Evolutionary conservation across 2,888 invertebrate genomes (phyloP), one percentile per base, ranked within the genome.

Genomic region (Gisinianus flammeolus): DNA sequence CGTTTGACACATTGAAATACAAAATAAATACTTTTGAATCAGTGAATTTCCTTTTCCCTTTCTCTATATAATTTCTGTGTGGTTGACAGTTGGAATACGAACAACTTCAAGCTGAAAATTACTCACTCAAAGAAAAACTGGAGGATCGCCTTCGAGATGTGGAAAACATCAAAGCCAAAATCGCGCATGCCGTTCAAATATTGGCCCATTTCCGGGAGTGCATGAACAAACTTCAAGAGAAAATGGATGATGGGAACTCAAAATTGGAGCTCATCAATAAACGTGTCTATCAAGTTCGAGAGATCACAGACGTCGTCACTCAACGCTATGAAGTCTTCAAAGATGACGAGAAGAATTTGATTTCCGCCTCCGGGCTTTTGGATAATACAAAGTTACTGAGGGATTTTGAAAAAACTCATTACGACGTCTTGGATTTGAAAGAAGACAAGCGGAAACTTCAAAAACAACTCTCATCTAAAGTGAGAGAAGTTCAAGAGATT

Each of bases 101-200:
- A 67, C 81, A 81, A 73, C 69, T 81, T 3, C 74, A 73, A 62
- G 72, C 80, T 0, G 81, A 81, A 26, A 81, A 81, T 76, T 64
- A 72, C n/a, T 33, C 78, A 16, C 24, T 81, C 30, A 79, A 79
- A 54, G 77, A 76, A 26, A 77, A 76, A 58, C 35, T 81, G 0
- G 75, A 76, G 22, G 77, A 80, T 56, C 44, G 80, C 52, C 35
- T 70, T 28, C 74, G 73, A 30, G 80, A 80, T 22, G 70, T 79
- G 56, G 79, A 80, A 28, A 79, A 75, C 31, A 80, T 81, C 24
- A 79, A 81, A 28, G 31, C 19, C 0, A 81, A 81, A 52, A 80
- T 81, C 33, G 67, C 79, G 19, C 79, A 80, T 54, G 77, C 77
- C 24, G 73, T 81, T 6, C 80, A 81, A 79, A 73, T 80, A 5